Evolutionary conservation across 2,113 vertebrate genomes (phyloP), one percentile per base, ranked within the genome.

Genomic region (Paralichthys olivaceus): DNA sequence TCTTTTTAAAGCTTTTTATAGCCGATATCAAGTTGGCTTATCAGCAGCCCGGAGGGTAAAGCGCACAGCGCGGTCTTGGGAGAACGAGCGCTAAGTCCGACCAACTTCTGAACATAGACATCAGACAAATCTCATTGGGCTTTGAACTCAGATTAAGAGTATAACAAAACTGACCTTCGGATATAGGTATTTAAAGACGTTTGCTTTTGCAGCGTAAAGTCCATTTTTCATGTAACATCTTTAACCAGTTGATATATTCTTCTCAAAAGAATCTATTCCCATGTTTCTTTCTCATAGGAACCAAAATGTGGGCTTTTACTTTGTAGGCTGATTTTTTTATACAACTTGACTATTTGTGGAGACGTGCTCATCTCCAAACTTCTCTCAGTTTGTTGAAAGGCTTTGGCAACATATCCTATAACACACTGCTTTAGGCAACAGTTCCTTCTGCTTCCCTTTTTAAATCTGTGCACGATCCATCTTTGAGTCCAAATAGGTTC

Each of bases 1-100:
- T 81, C 37, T 76, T 77, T 84, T 74, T 86, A 71, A 58, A 61
- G 59, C n/a, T 61, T 40, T 40, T 79, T 80, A 63, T 61, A 47
- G 64, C 72, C 43, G 49, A 56, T 80, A 74, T 84, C 40, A 61
- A 8, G 72, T 83, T 58, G 45, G 53, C 23, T 77, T 77, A 73
- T 85, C 81, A 53, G 75, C 53, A 9, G 65, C 34, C 61, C 26
- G 7, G n/a, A 37, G 70, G 49, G 62, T 64, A 26, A 72, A 80
- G 37, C 28, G 49, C 56, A 22, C 25, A 66, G 26, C 32, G 22
- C 17, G 60, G 19, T 68, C 20, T 26, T 63, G 26, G 19, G 51
- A 78, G 69, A 47, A 54, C 25, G 25, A 19, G 45, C 67, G 49
- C 51, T 45, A 2, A 65, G 55, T 66, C 17, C 20, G 68, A 17